Percentiles rank a stretch among this genome's conserved stretches.
phyloP scores from a whole-genome alignment of 1,140 invertebrate species.

The Lepidurus couesii region DNA sequence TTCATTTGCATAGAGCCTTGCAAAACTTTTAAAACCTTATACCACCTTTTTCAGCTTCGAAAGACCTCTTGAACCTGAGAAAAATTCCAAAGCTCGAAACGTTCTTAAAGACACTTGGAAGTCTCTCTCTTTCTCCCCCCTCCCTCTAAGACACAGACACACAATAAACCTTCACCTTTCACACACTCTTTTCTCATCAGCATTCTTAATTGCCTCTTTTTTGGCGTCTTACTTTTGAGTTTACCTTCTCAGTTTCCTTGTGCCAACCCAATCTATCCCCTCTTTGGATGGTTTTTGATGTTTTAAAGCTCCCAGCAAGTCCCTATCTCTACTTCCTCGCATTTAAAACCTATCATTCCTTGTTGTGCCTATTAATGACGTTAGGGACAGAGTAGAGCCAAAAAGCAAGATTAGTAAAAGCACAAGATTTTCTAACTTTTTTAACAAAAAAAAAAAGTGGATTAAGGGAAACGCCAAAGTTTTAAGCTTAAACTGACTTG shows the following conservation, averaged over 20 bases:
- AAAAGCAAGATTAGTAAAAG: no score
- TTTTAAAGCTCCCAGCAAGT: neutral
- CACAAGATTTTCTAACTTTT: no score
- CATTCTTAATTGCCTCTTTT: constrained; percentile 22
- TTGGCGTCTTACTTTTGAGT: neutral
- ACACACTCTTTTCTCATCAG: constrained; percentile 16
- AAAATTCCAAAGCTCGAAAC: constrained; percentile 2
- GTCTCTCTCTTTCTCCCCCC: neutral
- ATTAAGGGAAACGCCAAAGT: constrained; percentile 1
- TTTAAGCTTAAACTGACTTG: neutral
- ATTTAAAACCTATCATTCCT: neutral
- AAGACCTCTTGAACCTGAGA: constrained; percentile 8
- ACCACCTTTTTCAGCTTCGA: neutral
- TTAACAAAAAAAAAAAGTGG: neutral
- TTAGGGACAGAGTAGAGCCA: neutral
- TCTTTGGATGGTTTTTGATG: neutral
- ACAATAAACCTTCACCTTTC: constrained; percentile 7
- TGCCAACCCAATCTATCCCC: neutral
- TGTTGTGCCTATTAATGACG: neutral
- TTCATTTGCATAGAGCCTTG: constrained; percentile 8
- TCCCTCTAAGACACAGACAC: neutral
- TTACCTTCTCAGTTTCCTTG: neutral
- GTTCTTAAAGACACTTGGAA: neutral
- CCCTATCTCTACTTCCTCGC: no score
- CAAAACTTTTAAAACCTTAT: neutral